phyloP scores from a whole-genome alignment of 2,888 invertebrate species.

The Platypus cylindrus region DNA sequence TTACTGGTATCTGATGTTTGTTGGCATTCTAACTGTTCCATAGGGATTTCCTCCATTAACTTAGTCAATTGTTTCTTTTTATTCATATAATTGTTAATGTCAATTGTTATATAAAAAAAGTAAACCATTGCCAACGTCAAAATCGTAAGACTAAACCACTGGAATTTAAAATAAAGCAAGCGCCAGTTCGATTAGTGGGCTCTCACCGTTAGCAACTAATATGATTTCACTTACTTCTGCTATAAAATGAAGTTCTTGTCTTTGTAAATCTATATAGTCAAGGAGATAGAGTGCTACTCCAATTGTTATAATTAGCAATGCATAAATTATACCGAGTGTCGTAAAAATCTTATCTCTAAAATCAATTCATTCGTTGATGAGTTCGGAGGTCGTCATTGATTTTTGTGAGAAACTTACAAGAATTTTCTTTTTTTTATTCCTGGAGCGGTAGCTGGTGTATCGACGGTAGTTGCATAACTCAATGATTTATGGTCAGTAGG shows the following conservation, averaged over 20 bases:
- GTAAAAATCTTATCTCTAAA: slow-evolving; percentile 9
- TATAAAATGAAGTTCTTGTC: slow-evolving; percentile 2
- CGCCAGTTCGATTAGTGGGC: too few species aligned
- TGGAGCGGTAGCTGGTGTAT: too few species aligned
- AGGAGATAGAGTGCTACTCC: slow-evolving; percentile 13
- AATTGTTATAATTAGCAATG: slow-evolving; percentile 10
- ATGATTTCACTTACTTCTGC: slow-evolving; percentile 9
- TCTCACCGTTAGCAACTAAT: neutral
- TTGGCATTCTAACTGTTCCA: slow-evolving; percentile 22
- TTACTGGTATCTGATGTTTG: too few species aligned
- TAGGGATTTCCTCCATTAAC: slow-evolving; percentile 19
- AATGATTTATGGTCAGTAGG: too few species aligned
- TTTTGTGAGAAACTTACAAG: too few species aligned
- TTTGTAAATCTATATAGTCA: slow-evolving; percentile 10
- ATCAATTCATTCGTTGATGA: too few species aligned
- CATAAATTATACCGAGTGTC: slow-evolving; percentile 10
- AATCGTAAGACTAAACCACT: slow-evolving; percentile 51
- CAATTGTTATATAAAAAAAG: slow-evolving; percentile 46
- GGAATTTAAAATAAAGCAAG: slow-evolving; percentile 16
- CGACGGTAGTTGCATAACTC: too few species aligned
- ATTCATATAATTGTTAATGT: slow-evolving; percentile 46
- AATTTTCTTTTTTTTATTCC: too few species aligned
- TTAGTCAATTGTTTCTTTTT: slow-evolving; percentile 33
- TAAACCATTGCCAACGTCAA: slow-evolving; percentile 47
- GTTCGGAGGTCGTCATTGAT: too few species aligned